Evolutionary conservation across 2,113 vertebrate genomes (phyloP).

Genomic region (Stomatorhinus ivindoensis): DNA sequence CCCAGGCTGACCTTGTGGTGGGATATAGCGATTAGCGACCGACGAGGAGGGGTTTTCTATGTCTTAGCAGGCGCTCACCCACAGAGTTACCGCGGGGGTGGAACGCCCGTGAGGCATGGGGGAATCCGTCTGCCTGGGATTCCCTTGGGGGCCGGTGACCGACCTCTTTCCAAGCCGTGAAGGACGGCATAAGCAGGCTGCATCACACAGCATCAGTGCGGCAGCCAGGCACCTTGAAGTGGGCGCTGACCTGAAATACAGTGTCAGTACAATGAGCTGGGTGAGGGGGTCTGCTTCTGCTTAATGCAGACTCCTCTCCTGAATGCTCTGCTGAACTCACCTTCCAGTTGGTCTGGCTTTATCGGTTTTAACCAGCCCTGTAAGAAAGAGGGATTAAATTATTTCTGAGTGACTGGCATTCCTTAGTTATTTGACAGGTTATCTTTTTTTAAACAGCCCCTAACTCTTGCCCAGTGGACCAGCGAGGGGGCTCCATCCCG

Average conservation of each 20-base stretch:
- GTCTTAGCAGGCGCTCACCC: neutral
- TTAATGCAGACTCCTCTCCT: neutral
- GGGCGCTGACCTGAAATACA: neutral
- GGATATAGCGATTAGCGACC: neutral
- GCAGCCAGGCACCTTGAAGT: neutral
- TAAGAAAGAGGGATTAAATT: neutral
- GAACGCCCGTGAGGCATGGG: neutral
- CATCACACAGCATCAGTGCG: neutral
- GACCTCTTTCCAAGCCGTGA: conserved; percentile 25
- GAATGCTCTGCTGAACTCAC: neutral
- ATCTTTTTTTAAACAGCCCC: neutral
- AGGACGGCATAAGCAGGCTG: neutral
- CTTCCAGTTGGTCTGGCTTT: neutral
- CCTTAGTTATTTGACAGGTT: neutral
- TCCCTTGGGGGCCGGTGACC: neutral
- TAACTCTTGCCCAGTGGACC: neutral
- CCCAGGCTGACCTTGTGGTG: neutral
- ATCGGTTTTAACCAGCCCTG: neutral
- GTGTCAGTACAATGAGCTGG: neutral
- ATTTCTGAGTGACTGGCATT: neutral
- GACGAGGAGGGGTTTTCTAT: neutral
- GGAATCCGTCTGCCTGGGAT: neutral
- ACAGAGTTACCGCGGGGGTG: neutral
- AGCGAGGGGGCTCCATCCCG: neutral
- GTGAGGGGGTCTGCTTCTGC: neutral